A percentile compares a stretch with the other conserved stretches of the same genome.
phyloP scores from a whole-genome alignment of 2,113 vertebrate species.

The Enhydra lutris region DNA sequence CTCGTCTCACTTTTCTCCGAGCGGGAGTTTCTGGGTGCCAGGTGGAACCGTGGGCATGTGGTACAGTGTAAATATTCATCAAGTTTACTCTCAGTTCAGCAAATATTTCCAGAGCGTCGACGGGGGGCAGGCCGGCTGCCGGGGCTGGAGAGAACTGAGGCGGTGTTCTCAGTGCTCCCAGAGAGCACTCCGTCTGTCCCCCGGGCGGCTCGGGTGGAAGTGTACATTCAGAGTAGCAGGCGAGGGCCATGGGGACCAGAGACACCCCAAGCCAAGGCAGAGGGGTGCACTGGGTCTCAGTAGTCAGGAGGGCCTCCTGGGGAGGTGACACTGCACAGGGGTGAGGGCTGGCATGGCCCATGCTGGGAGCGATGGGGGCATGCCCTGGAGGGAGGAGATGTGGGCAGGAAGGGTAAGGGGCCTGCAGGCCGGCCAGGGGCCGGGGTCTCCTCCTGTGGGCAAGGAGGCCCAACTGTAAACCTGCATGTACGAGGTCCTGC shows the following conservation, averaged over 20 bases:
- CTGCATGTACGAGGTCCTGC: not conserved
- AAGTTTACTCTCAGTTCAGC: not conserved
- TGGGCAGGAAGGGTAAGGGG: too few relatives aligned
- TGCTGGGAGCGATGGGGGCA: not conserved
- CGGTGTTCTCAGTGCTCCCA: not conserved
- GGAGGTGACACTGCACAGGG: too few relatives aligned
- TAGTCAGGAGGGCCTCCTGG: too few relatives aligned
- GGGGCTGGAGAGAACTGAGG: not conserved
- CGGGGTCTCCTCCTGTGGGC: not conserved
- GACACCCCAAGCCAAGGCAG: not conserved
- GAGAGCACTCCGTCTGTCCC: fast-evolving
- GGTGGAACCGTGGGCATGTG: not conserved
- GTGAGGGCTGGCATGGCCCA: not conserved
- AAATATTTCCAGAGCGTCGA: conserved; percentile 16
- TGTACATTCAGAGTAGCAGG: fast-evolving
- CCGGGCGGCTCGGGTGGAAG: fast-evolving
- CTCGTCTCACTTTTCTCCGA: not conserved
- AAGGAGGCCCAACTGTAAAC: not conserved
- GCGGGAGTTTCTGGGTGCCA: not conserved
- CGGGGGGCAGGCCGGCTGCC: not conserved
- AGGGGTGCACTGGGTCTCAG: fast-evolving
- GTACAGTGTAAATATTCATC: not conserved
- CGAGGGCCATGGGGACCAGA: not conserved
- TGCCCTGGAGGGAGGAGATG: fast-evolving
- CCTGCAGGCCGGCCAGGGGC: too few relatives aligned